These are phyloP conservation scores for Gallinago undulata DNA, from an alignment of 2,113 vertebrate species.

Conservation along the genomic window DNA sequence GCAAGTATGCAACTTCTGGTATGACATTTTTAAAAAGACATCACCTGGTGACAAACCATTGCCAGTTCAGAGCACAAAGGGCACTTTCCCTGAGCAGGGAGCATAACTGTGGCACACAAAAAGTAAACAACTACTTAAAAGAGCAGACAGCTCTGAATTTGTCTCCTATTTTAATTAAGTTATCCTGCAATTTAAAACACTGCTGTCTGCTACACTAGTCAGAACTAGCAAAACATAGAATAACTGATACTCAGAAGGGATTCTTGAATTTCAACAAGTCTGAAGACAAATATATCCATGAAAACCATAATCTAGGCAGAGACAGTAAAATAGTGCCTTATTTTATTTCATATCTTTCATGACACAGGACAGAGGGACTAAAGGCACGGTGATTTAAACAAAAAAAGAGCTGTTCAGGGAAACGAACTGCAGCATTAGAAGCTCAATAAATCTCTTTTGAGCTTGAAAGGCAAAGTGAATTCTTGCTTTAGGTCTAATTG, in stretches of 20 bases:
- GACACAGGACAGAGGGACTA: not conserved
- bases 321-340: not conserved
- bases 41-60: slow-evolving; percentile 10
- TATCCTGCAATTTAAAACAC: not conserved
- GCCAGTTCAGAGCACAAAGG: slow-evolving; percentile 11
- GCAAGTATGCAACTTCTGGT: not conserved
- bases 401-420: not conserved
- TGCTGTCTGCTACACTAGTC: not conserved
- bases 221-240: not conserved
- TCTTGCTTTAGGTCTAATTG: not conserved
- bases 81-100: not conserved
- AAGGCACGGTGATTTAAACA: not conserved
- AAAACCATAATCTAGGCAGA: not conserved
- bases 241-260: not conserved
- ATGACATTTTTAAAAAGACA: not conserved
- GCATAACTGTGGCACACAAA: not conserved
- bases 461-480: rapidly evolving
- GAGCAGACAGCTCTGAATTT: not conserved
- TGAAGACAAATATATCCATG: not conserved
- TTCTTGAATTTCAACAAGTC: not conserved
- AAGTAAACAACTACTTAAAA: not conserved
- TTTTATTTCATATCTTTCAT: not conserved
- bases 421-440: not conserved
- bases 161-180: not conserved
- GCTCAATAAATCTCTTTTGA: not conserved